A percentile compares a stretch with the other conserved stretches of the same genome.
Conservation (phyloP, 2,888 invertebrate genomes). For the Tiliacea citrago region DNA sequence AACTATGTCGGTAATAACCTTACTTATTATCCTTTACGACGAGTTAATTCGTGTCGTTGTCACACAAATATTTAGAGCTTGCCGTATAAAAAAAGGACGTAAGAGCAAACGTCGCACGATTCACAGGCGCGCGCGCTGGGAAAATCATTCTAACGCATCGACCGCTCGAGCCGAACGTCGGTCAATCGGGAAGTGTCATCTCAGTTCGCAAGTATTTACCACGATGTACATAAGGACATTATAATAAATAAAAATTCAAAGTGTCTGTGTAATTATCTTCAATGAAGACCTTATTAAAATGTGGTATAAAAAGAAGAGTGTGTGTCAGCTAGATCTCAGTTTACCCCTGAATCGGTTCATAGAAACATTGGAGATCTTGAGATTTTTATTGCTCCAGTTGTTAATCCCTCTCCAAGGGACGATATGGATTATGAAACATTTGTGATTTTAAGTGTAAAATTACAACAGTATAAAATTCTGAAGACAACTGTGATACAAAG, state of each 20-base stretch:
- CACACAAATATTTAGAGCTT: constrained; percentile 87
- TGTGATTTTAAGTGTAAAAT: constrained; percentile 75
- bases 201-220: constrained; percentile 36
- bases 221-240: constrained; percentile 54
- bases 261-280: constrained; percentile 62
- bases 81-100: constrained; percentile 88
- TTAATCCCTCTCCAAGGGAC: constrained; percentile 72
- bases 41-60: constrained; percentile 86
- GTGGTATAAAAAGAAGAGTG: constrained; percentile 74
- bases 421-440: constrained; percentile 77
- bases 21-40: constrained; percentile 89
- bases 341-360: constrained; percentile 69
- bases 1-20: constrained; percentile 86
- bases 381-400: constrained; percentile 70
- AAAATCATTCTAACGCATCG: constrained; percentile 84
- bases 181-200: constrained; percentile 81
- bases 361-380: constrained; percentile 72
- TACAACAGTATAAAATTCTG: constrained; percentile 42
- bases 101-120: constrained; percentile 72
- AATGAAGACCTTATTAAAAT: constrained; percentile 73
- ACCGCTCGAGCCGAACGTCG: constrained; percentile 83
- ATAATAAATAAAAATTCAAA: constrained; percentile 35
- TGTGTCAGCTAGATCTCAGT: constrained; percentile 67
- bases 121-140: constrained; percentile 83
- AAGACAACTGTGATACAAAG: constrained; percentile 60